These are phyloP conservation scores for Zapornia atra DNA, from an alignment of 2,113 vertebrate genomes.

Conservation along the genomic window DNA sequence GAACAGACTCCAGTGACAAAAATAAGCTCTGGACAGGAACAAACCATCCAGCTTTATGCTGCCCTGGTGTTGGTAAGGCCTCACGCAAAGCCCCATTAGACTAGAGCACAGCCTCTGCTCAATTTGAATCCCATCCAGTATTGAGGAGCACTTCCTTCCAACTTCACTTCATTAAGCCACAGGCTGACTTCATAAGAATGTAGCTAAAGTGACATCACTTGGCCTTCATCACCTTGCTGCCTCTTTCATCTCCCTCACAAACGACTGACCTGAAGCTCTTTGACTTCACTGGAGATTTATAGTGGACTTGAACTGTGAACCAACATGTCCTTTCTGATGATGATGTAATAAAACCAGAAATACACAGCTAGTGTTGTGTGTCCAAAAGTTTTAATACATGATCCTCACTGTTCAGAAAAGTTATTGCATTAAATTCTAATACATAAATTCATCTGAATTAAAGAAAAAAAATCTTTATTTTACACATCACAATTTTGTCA, in stretches of 20 bases:
- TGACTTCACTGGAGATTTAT: neutral
- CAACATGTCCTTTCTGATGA: neutral
- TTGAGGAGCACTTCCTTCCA: neutral
- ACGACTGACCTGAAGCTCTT: neutral
- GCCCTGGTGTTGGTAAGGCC: neutral
- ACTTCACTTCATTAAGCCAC: neutral
- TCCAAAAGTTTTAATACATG: neutral
- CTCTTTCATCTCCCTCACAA: neutral
- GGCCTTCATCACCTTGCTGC: neutral
- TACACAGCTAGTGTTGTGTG: neutral
- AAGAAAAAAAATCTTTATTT: neutral
- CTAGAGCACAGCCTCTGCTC: neutral
- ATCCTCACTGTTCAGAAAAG: neutral
- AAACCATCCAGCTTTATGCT: rapidly evolving
- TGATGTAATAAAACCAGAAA: neutral
- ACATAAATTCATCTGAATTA: neutral
- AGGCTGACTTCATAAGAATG: neutral
- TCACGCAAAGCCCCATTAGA: neutral
- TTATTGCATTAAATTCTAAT: constrained; percentile 7
- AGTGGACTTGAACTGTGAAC: neutral
- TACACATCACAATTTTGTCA: neutral
- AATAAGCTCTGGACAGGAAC: neutral
- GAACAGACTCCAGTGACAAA: rapidly evolving
- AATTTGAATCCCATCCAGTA: neutral
- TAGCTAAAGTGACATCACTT: neutral